These are phyloP conservation scores for Betta splendens DNA, from an alignment of 2,797 vertebrate genomes.

Conservation along the genomic window DNA sequence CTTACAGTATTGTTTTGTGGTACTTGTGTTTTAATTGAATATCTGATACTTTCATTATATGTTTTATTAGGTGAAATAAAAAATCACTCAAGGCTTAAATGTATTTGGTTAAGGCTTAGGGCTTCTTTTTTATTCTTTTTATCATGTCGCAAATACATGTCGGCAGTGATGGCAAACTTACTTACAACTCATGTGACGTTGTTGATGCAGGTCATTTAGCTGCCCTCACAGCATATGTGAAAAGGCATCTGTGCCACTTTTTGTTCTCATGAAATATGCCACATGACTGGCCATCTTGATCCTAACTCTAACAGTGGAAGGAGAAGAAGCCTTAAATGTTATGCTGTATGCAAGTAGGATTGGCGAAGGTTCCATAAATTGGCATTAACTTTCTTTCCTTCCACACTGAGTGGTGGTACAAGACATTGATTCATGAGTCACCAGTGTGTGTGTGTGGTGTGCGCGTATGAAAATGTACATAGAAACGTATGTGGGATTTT, in stretches of 20 bases:
- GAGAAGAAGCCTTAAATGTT: conserved; percentile 27
- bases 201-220: conserved; percentile 39
- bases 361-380: conserved; percentile 27
- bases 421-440: conserved; percentile 56
- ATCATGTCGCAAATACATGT: conserved; percentile 16
- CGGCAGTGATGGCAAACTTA: conserved; percentile 22
- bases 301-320: conserved; percentile 21
- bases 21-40: conserved; percentile 4
- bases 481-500: conserved; percentile 31
- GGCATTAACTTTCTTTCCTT: conserved; percentile 33
- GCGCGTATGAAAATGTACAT: conserved; percentile 26
- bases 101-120: background rate
- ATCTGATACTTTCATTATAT: background rate
- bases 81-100: conserved; percentile 14
- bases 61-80: conserved; percentile 2
- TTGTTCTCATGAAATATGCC: conserved; percentile 25
- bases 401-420: conserved; percentile 18
- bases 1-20: conserved; percentile 3
- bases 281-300: conserved; percentile 24
- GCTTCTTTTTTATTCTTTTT: conserved; percentile 15
- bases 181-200: conserved; percentile 33
- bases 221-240: conserved; percentile 30
- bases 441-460: conserved; percentile 2
- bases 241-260: conserved; percentile 39
- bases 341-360: conserved; percentile 13